Base-by-base conservation (phyloP, 2,888 invertebrate genomes). In the Timema cristinae region DNA sequence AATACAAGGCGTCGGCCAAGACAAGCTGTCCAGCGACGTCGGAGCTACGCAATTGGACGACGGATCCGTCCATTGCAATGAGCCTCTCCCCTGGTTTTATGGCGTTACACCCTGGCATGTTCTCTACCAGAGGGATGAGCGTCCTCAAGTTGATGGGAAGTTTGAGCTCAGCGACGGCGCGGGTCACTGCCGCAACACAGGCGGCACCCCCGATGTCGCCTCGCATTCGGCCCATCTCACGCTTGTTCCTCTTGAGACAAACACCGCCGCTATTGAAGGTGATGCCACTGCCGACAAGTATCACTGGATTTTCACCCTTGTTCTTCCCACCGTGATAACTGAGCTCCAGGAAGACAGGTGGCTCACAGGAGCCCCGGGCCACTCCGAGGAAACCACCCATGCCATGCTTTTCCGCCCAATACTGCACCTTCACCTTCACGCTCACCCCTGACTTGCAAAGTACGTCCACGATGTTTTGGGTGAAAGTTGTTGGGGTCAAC, bases 401-500 rank as follows among this genome's bases (percentile, higher is more conserved):
- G 76, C 87, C 86, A 77, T 87, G 84, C 16, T 83, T 77, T 76
- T 87, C 84, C 4, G 88, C 88, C 91, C 91, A 91, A 47, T 81
- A 78, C 77, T 85, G 80, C 73, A 90, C 88, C 70, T 84, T 83
- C 13, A 85, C 80, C 72, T 82, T 79, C 5, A 88, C 85, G 9
- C 82, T 78, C 0, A 88, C 80, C 10, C 84, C 83, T 13, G 82
- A 78, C 7, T 77, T 76, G 8, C 79, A 78, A 11, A 87, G 78
- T 1, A 82, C 78, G 15, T 82, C 79, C 10, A 79, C 77, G 0
- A 83, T 84, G 71, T 82, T 81, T 79, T 80, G 72, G 0, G 92
- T 90, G 80, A 94, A 94, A 5, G 86, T 85, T 0, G 90, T 91
- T 0, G 94, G 94, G 5, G 92, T 93, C 80, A 94, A 85, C 71